These are phyloP conservation scores for Pangasius krempfi DNA, from an alignment of 2,797 vertebrate species.

Conservation along the genomic window DNA sequence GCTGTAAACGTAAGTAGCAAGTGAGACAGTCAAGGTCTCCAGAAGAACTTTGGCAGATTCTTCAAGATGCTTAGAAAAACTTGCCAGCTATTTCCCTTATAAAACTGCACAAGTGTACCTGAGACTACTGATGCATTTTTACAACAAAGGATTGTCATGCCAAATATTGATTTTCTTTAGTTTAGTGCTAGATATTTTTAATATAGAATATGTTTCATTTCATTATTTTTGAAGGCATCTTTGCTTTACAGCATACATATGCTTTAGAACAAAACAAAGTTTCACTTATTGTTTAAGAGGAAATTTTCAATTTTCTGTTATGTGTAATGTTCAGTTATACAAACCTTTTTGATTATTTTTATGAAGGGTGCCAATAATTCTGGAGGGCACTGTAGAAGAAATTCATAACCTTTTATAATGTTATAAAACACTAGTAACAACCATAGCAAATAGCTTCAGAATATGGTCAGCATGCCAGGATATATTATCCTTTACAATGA, in stretches of 20 bases:
- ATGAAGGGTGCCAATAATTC: conserved; percentile 13
- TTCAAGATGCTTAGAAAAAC: background rate
- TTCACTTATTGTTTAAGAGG: background rate
- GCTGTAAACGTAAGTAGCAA: background rate
- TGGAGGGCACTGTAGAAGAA: background rate
- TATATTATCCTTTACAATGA: conserved; percentile 34
- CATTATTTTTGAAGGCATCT: background rate
- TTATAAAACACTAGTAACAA: conserved; percentile 2
- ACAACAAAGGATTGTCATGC: background rate
- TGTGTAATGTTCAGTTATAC: background rate
- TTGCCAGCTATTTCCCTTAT: background rate
- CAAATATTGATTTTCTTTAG: background rate
- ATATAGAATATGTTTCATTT: background rate
- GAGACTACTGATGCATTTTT: background rate
- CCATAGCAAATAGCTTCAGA: background rate
- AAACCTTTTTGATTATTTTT: background rate
- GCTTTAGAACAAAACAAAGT: background rate
- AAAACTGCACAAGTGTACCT: background rate
- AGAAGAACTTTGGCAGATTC: background rate
- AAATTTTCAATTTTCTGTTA: background rate
- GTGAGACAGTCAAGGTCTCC: background rate
- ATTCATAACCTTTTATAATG: conserved; percentile 11
- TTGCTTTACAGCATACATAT: background rate
- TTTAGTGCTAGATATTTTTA: background rate
- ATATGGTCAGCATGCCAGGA: conserved; percentile 22